Conservation (phyloP, 2,113 vertebrate species). For the Gambusia affinis region DNA sequence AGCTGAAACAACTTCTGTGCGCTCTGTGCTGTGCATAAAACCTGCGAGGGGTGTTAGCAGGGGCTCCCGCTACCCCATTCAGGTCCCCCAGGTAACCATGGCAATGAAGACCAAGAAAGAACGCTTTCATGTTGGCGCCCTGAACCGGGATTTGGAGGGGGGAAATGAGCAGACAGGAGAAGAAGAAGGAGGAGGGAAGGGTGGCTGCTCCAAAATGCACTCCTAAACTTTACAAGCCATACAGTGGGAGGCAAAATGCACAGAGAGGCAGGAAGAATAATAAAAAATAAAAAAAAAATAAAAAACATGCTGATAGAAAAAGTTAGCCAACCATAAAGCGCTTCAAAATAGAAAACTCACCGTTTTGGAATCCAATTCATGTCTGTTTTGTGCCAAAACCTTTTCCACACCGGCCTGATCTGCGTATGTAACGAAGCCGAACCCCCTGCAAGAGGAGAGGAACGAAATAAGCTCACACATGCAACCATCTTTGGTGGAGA, state of each 20-base stretch:
- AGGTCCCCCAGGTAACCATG: slow-evolving; percentile 82
- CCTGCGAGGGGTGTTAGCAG: slow-evolving; percentile 64
- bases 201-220: slow-evolving; percentile 52
- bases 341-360: slow-evolving; percentile 80
- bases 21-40: slow-evolving; percentile 53
- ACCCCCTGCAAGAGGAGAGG: slow-evolving; percentile 81
- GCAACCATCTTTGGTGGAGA: neutral
- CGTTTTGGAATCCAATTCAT: slow-evolving; percentile 97
- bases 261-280: neutral
- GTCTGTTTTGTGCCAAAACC: slow-evolving; percentile 95
- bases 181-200: slow-evolving; percentile 24
- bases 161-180: slow-evolving; percentile 71
- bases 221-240: slow-evolving; percentile 74
- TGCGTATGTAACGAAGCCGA: slow-evolving; percentile 96
- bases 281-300: neutral
- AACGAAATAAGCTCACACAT: slow-evolving; percentile 3
- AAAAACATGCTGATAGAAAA: slow-evolving; percentile 23
- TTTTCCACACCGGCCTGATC: slow-evolving; percentile 96
- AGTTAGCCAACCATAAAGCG: slow-evolving; percentile 33
- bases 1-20: slow-evolving; percentile 29
- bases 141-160: slow-evolving; percentile 75
- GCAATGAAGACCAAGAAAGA: slow-evolving; percentile 82
- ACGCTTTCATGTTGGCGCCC: slow-evolving; percentile 82
- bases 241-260: slow-evolving; percentile 55
- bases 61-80: slow-evolving; percentile 68